These are phyloP conservation scores for Hymenochirus boettgeri DNA, from an alignment of 2,113 vertebrate genomes.

Conservation along the genomic window DNA sequence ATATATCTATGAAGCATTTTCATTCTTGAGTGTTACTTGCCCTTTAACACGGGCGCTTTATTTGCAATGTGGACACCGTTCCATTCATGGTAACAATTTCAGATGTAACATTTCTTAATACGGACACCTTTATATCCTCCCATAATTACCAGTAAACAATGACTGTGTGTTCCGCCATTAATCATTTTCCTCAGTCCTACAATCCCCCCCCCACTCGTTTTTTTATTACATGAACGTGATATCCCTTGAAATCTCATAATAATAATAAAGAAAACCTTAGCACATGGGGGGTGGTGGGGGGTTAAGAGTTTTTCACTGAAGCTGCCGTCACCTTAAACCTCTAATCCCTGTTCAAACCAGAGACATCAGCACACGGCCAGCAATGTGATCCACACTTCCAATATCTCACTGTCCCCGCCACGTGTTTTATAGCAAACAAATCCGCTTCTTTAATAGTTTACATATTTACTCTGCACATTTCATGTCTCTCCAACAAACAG, in stretches of 20 bases:
- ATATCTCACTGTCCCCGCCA: not conserved
- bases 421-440: conserved; percentile 7
- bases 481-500: no score
- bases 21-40: no score
- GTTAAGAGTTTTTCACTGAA: not conserved
- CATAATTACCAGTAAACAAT: conserved; percentile 1
- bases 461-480: not conserved
- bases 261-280: not conserved
- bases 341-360: conserved; percentile 20
- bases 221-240: conserved; percentile 8
- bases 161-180: not conserved
- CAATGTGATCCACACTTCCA: not conserved
- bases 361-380: conserved; percentile 4
- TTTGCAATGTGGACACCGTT: no score
- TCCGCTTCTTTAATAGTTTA: not conserved
- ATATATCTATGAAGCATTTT: no score
- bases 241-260: conserved; percentile 11
- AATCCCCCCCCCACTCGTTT: not conserved
- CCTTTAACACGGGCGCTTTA: no score
- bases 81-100: no score
- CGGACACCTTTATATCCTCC: no score
- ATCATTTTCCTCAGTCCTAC: not conserved
- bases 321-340: conserved; percentile 18
- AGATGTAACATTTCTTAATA: no score
- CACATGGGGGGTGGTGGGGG: not conserved